Percentiles rank a stretch among this genome's conserved stretches.
Conservation (phyloP, 2,888 invertebrate species). For the Ophion slaviceki region DNA sequence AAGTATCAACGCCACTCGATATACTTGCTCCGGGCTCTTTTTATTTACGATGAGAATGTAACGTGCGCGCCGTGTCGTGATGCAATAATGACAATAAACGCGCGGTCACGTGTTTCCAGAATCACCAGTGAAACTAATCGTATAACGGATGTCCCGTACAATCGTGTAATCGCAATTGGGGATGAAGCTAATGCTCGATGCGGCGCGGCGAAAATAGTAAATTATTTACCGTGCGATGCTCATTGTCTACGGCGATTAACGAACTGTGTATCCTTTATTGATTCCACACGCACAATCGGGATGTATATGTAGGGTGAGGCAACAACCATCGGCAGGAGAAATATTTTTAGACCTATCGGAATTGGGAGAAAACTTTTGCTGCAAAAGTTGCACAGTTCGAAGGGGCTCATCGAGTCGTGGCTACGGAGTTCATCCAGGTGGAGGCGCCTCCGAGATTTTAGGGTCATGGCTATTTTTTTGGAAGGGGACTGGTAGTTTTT, state of each 20-base stretch:
- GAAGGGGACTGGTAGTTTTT: no score
- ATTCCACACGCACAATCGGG: neutral
- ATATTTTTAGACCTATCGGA: no score
- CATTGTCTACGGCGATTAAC: constrained; percentile 1
- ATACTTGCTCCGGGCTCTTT: constrained; percentile 22
- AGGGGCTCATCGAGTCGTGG: no score
- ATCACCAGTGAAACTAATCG: constrained; percentile 69
- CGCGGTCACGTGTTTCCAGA: constrained; percentile 64
- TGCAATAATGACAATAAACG: constrained; percentile 53
- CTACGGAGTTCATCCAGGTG: no score
- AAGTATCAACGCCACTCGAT: constrained; percentile 25
- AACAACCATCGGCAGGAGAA: no score
- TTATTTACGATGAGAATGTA: constrained; percentile 38
- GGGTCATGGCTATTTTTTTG: no score
- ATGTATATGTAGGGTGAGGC: neutral
- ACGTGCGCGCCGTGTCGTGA: constrained; percentile 12
- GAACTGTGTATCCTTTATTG: neutral
- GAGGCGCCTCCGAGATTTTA: no score
- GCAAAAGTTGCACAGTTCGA: no score
- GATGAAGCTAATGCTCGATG: constrained; percentile 37
- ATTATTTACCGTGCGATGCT: constrained; percentile 29
- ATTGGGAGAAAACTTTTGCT: no score
- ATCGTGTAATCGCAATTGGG: constrained; percentile 3
- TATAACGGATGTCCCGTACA: constrained; percentile 35
- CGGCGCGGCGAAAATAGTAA: constrained; percentile 24